Percentiles rank a stretch among this genome's conserved stretches.
Evolutionary conservation across 2,113 vertebrate genomes (phyloP).

Genomic region (Serilophus lunatus): DNA sequence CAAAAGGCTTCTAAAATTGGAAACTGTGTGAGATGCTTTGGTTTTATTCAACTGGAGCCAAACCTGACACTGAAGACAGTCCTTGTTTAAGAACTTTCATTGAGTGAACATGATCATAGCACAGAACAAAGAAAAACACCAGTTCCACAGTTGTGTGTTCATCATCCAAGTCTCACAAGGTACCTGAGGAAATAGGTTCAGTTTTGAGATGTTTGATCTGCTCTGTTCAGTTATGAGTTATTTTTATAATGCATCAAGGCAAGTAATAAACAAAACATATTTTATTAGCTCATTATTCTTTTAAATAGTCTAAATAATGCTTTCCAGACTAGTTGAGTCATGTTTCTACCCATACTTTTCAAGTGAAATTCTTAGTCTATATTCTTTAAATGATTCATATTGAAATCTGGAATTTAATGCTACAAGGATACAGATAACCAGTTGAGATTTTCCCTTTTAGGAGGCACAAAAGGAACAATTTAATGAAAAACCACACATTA

Average conservation of each 20-base stretch:
- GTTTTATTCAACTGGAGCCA: neutral
- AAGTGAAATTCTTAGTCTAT: neutral
- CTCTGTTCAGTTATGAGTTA: neutral
- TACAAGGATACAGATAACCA: neutral
- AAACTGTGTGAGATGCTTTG: neutral
- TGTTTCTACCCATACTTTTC: neutral
- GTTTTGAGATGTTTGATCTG: conserved; percentile 23
- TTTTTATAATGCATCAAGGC: conserved; percentile 23
- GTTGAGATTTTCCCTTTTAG: neutral
- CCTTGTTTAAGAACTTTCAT: conserved; percentile 29
- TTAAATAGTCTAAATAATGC: neutral
- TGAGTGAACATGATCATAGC: conserved; percentile 27
- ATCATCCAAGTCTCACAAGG: neutral
- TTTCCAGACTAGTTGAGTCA: neutral
- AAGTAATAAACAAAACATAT: neutral
- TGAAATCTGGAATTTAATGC: neutral
- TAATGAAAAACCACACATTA: neutral
- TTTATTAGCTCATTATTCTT: neutral
- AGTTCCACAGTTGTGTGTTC: neutral
- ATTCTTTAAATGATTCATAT: neutral
- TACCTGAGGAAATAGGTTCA: neutral
- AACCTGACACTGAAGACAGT: conserved; percentile 3
- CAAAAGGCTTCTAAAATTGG: conserved; percentile 47
- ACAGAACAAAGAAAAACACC: conserved; percentile 28
- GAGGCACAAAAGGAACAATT: neutral